A percentile compares a stretch with the other conserved stretches of the same genome.
These are phyloP conservation scores for Heliconius melpomene DNA, from an alignment of 1,140 invertebrate species.

Conservation along the genomic window DNA sequence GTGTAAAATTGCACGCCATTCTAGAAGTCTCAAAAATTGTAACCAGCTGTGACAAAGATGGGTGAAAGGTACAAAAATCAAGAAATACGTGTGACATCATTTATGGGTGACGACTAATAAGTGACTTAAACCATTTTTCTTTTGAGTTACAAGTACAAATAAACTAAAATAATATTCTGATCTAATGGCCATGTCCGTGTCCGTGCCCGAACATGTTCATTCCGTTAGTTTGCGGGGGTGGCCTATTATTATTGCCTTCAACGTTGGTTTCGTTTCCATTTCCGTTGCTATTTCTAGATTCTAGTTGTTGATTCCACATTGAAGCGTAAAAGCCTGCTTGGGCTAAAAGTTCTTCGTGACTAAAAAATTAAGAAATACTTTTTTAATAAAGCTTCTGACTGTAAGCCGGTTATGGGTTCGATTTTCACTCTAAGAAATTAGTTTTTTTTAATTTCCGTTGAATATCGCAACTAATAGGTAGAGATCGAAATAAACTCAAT, in stretches of 20 bases:
- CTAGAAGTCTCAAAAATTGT: too few species aligned
- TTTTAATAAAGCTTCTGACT: background rate
- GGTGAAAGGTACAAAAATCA: too few species aligned
- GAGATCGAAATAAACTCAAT: too few species aligned
- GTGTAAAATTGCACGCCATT: too few species aligned
- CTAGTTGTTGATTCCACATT: slow-evolving; percentile 95
- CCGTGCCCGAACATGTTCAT: slow-evolving; percentile 48
- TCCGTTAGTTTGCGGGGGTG: slow-evolving; percentile 42
- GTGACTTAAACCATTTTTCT: background rate
- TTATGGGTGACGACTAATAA: background rate
- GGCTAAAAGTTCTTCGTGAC: slow-evolving; percentile 90
- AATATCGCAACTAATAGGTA: too few species aligned
- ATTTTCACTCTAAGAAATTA: too few species aligned
- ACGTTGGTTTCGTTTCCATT: slow-evolving; percentile 41
- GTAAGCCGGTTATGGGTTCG: too few species aligned
- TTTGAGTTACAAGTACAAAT: background rate
- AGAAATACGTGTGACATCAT: too few species aligned
- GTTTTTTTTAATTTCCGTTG: too few species aligned
- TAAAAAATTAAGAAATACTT: slow-evolving; percentile 55
- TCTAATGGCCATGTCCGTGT: slow-evolving; percentile 51
- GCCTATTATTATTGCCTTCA: slow-evolving; percentile 48
- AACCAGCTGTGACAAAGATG: too few species aligned
- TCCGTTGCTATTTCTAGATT: slow-evolving; percentile 75
- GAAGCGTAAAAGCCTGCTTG: slow-evolving; percentile 87
- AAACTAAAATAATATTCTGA: background rate